Evolutionary conservation across 1,140 invertebrate species (phyloP).

Genomic region (Harpegnathos saltator): DNA sequence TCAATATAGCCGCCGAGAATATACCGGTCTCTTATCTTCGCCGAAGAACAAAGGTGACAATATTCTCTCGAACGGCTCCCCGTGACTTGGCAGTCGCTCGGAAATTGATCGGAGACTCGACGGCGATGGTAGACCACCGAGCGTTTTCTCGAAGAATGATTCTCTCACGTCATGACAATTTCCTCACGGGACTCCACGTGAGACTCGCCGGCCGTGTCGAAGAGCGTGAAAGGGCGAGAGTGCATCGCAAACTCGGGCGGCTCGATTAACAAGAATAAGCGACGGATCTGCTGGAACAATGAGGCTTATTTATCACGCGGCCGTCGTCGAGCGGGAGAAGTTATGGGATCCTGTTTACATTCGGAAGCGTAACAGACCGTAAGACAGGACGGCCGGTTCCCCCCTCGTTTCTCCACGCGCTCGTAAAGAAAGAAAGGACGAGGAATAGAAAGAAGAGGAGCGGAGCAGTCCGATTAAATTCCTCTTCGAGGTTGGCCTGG

Average conservation of each 20-base stretch:
- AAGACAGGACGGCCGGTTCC: slow-evolving; percentile 18
- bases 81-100: neutral
- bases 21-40: slow-evolving; percentile 11
- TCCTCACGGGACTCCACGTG: too few relatives aligned
- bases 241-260: slow-evolving; percentile 5
- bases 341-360: slow-evolving; percentile 51
- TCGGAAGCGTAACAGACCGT: slow-evolving; percentile 41
- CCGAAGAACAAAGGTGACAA: slow-evolving; percentile 12
- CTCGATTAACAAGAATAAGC: slow-evolving; percentile 25
- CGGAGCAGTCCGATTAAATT: slow-evolving; percentile 39
- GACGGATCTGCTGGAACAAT: slow-evolving; percentile 37
- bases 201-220: slow-evolving; percentile 1
- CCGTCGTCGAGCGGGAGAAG: slow-evolving; percentile 12
- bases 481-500: slow-evolving; percentile 32
- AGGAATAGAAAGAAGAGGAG: neutral
- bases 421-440: slow-evolving; percentile 27
- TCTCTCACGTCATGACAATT: neutral
- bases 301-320: slow-evolving; percentile 48
- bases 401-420: slow-evolving; percentile 40
- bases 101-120: neutral
- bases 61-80: neutral
- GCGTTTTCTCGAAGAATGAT: neutral
- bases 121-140: too few relatives aligned
- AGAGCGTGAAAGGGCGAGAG: slow-evolving; percentile 18
- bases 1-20: slow-evolving; percentile 17